Evolutionary conservation across 2,113 vertebrate species (phyloP), one percentile per base, ranked within the genome.

Genomic region (Trinectes maculatus): DNA sequence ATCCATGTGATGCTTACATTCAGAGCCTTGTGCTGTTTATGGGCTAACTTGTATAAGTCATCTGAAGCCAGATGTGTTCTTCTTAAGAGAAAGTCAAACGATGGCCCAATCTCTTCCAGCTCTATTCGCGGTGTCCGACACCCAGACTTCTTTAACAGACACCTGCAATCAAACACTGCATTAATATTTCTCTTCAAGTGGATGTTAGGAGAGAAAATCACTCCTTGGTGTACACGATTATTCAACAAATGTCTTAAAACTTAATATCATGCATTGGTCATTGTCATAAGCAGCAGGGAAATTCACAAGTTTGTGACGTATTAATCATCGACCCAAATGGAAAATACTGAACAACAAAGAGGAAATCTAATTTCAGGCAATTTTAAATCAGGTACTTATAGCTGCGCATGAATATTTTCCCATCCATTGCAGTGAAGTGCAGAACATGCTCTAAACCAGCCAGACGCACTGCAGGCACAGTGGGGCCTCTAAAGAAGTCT

Each of bases 401-500:
- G 85, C 96, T 98, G 57, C 97, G 94, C 90, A 99, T 87, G 83
- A 93, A 98, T 82, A 99, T 92, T 70, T 94, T 98, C 21, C 95
- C 95, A 8, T 95, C 94, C 39, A 94, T 55, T 13, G 96, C 95
- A 10, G 96, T 98, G 88, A 99, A 97, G 87, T 99, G 96, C 48
- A 99, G 86, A 42, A 98, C 83, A 0, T 93, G 94, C 55, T 99
- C 98, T 25, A 99, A 89, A 24, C 98, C 97, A n/a, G 95, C 97
- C 79, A 99, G 90, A 18, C 98, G 96, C 61, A 99, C 83, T 1
- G 65, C 94, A 6, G 94, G 24, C 42, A 98, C 95, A 0, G 76
- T 91, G 6, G 96, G 96, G 5, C 98, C 98, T 78, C 95, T 90
- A 89, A 99, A 99, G 85, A 99, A 98, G 91, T 99, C 97, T 99